Conservation (phyloP, 2,888 invertebrate species). For the Phyllotreta cruciferae region DNA sequence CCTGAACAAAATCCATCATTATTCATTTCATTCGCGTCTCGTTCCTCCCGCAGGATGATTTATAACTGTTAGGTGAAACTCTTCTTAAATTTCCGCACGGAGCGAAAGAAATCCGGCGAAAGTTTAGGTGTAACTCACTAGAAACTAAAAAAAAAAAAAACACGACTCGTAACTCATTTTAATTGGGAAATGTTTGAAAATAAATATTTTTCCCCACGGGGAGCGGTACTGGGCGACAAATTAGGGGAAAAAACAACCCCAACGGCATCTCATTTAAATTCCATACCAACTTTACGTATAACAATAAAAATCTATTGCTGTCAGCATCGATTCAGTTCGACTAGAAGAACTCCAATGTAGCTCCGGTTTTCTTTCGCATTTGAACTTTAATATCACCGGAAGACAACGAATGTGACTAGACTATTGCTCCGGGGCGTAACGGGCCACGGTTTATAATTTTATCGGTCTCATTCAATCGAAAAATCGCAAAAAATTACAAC, state of each 20-base stretch:
- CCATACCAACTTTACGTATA: conserved; percentile 54
- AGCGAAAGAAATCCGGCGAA: background rate
- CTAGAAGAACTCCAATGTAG: conserved; percentile 29
- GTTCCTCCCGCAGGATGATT: conserved; percentile 7
- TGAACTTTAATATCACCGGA: conserved; percentile 27
- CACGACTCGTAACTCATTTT: too few species aligned
- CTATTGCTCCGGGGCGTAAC: conserved; percentile 28
- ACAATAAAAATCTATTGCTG: conserved; percentile 55
- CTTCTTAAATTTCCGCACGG: background rate
- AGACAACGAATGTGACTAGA: conserved; percentile 32
- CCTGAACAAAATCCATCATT: conserved; percentile 26
- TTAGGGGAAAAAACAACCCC: too few species aligned
- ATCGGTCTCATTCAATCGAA: background rate
- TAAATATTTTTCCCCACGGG: too few species aligned
- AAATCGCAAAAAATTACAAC: too few species aligned
- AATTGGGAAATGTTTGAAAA: too few species aligned
- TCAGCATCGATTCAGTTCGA: conserved; percentile 50
- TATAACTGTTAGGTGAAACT: conserved; percentile 8
- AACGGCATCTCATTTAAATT: conserved; percentile 50
- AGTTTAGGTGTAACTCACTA: too few species aligned
- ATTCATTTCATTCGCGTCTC: conserved; percentile 18
- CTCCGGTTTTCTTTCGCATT: conserved; percentile 25
- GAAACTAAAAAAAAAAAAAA: too few species aligned
- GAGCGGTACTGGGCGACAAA: too few species aligned
- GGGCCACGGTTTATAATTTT: conserved; percentile 24